Percentiles rank a stretch among this genome's conserved stretches.
Conservation (phyloP, 2,797 vertebrate genomes). For the Chrysolophus pictus region DNA sequence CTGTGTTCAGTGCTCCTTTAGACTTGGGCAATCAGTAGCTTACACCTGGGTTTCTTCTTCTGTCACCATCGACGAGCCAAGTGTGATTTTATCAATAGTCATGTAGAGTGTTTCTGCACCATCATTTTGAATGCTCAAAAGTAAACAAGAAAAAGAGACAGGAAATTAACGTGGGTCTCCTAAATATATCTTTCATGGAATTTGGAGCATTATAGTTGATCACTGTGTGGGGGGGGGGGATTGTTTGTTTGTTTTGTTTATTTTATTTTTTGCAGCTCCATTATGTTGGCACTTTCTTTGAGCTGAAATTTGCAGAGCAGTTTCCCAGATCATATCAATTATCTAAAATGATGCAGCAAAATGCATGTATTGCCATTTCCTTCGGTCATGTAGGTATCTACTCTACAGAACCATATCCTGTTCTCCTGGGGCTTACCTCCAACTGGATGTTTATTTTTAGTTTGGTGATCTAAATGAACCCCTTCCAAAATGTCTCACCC, state of each 20-base stretch:
- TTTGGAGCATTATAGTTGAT: background rate
- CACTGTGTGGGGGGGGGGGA: accelerated
- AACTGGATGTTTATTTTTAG: background rate
- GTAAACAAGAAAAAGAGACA: background rate
- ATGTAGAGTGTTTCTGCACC: background rate
- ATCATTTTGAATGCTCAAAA: accelerated
- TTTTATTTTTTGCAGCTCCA: accelerated
- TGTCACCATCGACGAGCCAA: background rate
- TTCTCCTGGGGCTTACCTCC: background rate
- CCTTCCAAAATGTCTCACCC: background rate
- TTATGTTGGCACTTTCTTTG: background rate
- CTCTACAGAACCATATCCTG: background rate
- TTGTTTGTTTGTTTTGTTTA: no score
- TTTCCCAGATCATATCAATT: background rate
- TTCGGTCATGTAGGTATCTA: background rate
- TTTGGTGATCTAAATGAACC: background rate
- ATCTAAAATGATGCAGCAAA: background rate
- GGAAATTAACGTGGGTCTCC: background rate
- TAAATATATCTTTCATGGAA: background rate
- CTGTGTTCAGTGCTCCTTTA: background rate
- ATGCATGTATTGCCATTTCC: accelerated
- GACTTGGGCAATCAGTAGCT: background rate
- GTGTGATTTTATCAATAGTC: background rate
- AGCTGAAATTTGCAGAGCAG: background rate
- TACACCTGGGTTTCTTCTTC: background rate